Evolutionary conservation across 2,113 vertebrate genomes (phyloP).

Genomic region (Daubentonia madagascariensis): DNA sequence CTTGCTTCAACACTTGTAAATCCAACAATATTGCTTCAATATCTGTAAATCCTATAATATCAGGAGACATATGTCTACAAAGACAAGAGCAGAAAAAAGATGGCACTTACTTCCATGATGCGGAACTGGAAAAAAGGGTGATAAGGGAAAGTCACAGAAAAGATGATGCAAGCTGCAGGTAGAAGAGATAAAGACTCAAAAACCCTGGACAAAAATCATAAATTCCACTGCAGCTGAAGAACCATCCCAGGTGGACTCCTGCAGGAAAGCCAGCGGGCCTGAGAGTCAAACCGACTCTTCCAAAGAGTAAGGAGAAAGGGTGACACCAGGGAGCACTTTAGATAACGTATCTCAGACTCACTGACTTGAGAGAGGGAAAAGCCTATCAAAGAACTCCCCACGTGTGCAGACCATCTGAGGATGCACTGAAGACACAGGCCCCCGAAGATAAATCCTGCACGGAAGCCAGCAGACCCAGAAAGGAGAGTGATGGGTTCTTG

Average conservation of each 20-base stretch:
- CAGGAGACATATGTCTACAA: background rate
- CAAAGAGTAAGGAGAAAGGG: background rate
- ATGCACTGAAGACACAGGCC: background rate
- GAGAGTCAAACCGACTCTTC: background rate
- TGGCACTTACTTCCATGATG: background rate
- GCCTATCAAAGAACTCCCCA: background rate
- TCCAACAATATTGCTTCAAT: background rate
- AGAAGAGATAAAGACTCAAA: background rate
- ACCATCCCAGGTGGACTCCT: too few species aligned
- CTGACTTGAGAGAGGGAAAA: background rate
- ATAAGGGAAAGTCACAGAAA: background rate
- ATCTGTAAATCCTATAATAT: too few species aligned
- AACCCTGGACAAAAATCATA: background rate
- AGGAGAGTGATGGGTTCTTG: fast-evolving
- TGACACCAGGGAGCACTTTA: fast-evolving
- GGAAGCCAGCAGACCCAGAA: background rate
- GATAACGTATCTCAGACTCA: fast-evolving
- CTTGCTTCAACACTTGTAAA: background rate
- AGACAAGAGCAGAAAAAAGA: background rate
- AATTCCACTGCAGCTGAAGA: background rate
- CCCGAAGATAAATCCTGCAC: background rate
- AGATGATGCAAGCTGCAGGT: background rate
- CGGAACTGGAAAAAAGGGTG: too few species aligned
- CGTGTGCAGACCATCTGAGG: background rate
- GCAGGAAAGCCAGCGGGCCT: background rate